A percentile compares a stretch with the other conserved stretches of the same genome.
Conservation (phyloP, 1,140 invertebrate species). For the Orius insidiosus region DNA sequence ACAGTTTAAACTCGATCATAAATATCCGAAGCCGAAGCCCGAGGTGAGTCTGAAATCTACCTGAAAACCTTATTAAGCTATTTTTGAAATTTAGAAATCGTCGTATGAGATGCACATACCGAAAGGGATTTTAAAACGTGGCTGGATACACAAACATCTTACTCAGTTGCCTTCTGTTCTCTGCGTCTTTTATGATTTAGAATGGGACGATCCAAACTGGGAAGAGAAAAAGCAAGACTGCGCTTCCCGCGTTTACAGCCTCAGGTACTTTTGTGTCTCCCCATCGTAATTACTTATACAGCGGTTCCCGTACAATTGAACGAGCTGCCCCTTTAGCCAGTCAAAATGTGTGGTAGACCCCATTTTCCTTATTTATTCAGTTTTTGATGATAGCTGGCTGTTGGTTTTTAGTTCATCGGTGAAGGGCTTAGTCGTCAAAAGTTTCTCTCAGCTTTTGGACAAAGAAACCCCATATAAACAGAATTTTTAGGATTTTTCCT, state of each 20-base stretch:
- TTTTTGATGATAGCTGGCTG: too few relatives aligned
- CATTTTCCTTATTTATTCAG: too few relatives aligned
- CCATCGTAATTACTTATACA: too few relatives aligned
- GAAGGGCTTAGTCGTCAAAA: too few relatives aligned
- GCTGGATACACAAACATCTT: slow-evolving; percentile 92
- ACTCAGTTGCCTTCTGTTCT: slow-evolving; percentile 78
- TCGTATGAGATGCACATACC: slow-evolving; percentile 93
- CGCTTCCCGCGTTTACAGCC: slow-evolving; percentile 69
- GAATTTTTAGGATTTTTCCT: too few relatives aligned
- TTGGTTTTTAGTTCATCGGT: too few relatives aligned
- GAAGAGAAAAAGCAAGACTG: slow-evolving; percentile 88
- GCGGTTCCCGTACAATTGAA: too few relatives aligned
- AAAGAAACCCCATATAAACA: too few relatives aligned
- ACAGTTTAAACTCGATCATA: slow-evolving; percentile 53
- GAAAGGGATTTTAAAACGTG: slow-evolving; percentile 86
- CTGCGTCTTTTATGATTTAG: slow-evolving; percentile 88
- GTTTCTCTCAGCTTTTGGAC: too few relatives aligned
- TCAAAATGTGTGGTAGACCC: too few relatives aligned
- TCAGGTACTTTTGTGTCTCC: slow-evolving; percentile 40
- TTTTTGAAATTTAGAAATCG: slow-evolving; percentile 38
- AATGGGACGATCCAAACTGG: slow-evolving; percentile 91
- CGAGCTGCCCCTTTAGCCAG: too few relatives aligned
- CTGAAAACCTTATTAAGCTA: slow-evolving; percentile 8
- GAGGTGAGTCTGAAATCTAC: slow-evolving; percentile 36
- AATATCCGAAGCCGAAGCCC: slow-evolving; percentile 77